These are phyloP conservation scores for Stenchaetothrips biformis DNA, from an alignment of 2,888 invertebrate species.

Conservation along the genomic window DNA sequence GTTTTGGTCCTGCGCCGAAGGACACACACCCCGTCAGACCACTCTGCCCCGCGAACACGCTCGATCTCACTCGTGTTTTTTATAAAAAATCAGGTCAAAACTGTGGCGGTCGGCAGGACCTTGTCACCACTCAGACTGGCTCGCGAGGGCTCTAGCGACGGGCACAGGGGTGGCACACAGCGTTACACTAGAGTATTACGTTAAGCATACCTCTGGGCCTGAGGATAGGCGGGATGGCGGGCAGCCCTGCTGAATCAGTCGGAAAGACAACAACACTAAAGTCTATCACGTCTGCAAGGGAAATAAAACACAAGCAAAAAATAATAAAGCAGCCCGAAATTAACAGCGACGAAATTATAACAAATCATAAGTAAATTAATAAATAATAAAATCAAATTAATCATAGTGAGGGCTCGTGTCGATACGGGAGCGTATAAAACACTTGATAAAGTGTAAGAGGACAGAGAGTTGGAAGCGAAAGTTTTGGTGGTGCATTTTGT, in stretches of 20 bases:
- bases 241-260: slow-evolving; percentile 67
- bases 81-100: too few relatives aligned
- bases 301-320: slow-evolving; percentile 35
- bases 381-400: too few relatives aligned
- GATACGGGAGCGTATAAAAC: too few relatives aligned
- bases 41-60: too few relatives aligned
- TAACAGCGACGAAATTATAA: slow-evolving; percentile 6
- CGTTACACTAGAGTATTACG: too few relatives aligned
- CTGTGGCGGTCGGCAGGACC: too few relatives aligned
- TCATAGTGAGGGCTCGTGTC: too few relatives aligned
- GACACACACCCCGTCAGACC: neutral
- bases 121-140: too few relatives aligned
- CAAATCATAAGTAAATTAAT: neutral
- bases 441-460: neutral
- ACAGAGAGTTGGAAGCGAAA: neutral
- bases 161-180: too few relatives aligned
- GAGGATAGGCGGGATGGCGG: slow-evolving; percentile 64
- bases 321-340: slow-evolving; percentile 24
- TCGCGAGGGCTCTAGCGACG: too few relatives aligned
- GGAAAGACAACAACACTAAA: slow-evolving; percentile 69
- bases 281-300: slow-evolving; percentile 67
- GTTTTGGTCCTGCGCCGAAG: slow-evolving; percentile 70
- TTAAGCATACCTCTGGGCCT: slow-evolving; percentile 61
- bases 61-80: too few relatives aligned
- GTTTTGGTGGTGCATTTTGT: neutral